A percentile compares a stretch with the other conserved stretches of the same genome.
These are phyloP conservation scores for Garra rufa DNA, from an alignment of 2,113 vertebrate species.

Conservation along the genomic window DNA sequence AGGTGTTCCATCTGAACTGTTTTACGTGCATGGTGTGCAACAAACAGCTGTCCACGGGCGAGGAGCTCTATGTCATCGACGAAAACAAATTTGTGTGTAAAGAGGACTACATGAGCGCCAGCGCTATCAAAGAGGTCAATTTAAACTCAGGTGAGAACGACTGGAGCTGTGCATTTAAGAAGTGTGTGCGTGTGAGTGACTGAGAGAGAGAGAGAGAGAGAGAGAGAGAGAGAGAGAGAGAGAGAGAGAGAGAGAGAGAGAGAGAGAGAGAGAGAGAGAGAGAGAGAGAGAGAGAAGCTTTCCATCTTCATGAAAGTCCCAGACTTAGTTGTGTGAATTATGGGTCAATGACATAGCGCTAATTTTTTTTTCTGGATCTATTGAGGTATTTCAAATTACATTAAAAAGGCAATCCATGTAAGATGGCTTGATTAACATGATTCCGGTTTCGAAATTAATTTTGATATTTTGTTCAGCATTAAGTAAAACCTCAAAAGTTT, in stretches of 20 bases:
- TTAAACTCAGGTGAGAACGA: constrained; percentile 90
- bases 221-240: too few species aligned
- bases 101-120: constrained; percentile 91
- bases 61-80: constrained; percentile 96
- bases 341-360: not conserved
- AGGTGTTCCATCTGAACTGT: constrained; percentile 98
- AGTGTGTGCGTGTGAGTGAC: not conserved
- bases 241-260: too few species aligned
- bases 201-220: too few species aligned
- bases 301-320: not conserved
- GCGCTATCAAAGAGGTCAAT: constrained; percentile 89
- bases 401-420: not conserved
- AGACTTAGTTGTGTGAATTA: not conserved
- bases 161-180: not conserved
- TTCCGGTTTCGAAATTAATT: not conserved
- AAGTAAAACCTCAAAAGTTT: not conserved
- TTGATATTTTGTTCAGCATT: not conserved
- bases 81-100: constrained; percentile 99
- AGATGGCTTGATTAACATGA: not conserved
- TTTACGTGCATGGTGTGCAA: constrained; percentile 99
- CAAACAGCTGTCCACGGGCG: constrained; percentile 98
- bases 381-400: not conserved
- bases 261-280: too few species aligned
- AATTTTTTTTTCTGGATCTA: not conserved
- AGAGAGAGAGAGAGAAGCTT: not conserved